Percentiles rank a stretch among this genome's conserved stretches.
phyloP scores from a whole-genome alignment of 2,888 invertebrate species.

The Oeneis ivallda region DNA sequence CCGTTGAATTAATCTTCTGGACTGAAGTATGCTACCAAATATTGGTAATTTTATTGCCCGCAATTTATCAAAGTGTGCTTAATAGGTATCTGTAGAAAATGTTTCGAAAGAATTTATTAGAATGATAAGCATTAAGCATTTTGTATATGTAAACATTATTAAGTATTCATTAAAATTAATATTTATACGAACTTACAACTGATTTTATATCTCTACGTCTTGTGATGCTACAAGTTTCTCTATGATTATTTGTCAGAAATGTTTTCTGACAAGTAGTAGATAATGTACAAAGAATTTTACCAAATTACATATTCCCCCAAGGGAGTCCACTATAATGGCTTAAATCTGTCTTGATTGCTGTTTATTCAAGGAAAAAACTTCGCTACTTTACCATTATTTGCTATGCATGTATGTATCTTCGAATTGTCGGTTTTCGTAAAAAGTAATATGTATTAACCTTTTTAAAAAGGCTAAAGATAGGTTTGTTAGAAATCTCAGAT shows the following conservation, averaged over 20 bases:
- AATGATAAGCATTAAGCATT: not conserved
- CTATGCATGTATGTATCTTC: too few species aligned
- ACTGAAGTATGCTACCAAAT: slow-evolving; percentile 31
- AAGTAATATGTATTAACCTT: too few species aligned
- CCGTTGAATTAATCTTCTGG: slow-evolving; percentile 29
- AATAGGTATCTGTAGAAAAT: slow-evolving; percentile 8
- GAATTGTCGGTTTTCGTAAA: too few species aligned
- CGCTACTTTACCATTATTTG: not conserved
- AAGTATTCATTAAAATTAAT: not conserved
- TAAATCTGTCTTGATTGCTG: not conserved
- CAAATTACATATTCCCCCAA: not conserved
- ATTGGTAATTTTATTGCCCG: slow-evolving; percentile 31
- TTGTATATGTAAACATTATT: not conserved
- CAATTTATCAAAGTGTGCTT: slow-evolving; percentile 25
- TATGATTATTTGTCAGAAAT: not conserved
- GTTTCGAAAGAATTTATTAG: slow-evolving; percentile 13
- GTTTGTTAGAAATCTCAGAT: too few species aligned
- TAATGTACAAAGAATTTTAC: not conserved
- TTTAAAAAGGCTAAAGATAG: too few species aligned
- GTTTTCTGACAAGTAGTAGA: not conserved
- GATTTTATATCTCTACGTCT: not conserved
- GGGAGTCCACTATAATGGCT: not conserved
- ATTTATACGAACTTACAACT: not conserved
- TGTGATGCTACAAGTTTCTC: not conserved
- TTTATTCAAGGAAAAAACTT: not conserved